A percentile compares a stretch with the other conserved stretches of the same genome.
phyloP scores from a whole-genome alignment of 2,113 vertebrate genomes.

The Zapornia atra region DNA sequence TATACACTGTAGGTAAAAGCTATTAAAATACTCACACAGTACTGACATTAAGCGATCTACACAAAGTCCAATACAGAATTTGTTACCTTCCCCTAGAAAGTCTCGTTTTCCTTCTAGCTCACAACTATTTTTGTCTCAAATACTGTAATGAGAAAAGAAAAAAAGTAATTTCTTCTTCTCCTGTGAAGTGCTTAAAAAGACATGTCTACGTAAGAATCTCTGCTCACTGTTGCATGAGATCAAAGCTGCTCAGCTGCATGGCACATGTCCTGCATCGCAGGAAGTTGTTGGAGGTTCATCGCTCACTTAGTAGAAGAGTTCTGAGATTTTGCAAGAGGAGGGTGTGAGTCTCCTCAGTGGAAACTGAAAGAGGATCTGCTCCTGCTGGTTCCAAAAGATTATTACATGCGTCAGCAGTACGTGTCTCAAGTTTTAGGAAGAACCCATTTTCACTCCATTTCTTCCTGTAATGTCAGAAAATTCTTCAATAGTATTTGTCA shows the following conservation, averaged over 20 bases:
- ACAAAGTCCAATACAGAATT: neutral
- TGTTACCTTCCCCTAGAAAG: neutral
- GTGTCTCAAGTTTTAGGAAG: neutral
- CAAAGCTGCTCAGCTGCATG: neutral
- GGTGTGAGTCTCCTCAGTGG: neutral
- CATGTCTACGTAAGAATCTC: rapidly evolving
- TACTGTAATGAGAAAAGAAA: neutral
- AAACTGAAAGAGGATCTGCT: neutral
- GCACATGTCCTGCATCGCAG: neutral
- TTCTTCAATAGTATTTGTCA: neutral
- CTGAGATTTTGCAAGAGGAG: neutral
- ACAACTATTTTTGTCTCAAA: neutral
- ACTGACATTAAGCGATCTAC: neutral
- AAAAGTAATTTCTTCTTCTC: neutral
- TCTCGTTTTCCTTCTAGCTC: neutral
- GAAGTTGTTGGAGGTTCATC: neutral
- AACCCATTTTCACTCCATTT: neutral
- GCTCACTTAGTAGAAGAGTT: neutral
- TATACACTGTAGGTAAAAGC: neutral
- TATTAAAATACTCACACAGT: neutral
- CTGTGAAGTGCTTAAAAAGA: neutral
- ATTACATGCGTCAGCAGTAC: neutral
- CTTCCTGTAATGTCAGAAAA: neutral
- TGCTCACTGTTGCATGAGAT: neutral
- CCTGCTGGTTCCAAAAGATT: neutral